A percentile compares a stretch with the other conserved stretches of the same genome.
These are phyloP conservation scores for Neotoxoptera formosana DNA, from an alignment of 1,140 invertebrate genomes.

Conservation along the genomic window DNA sequence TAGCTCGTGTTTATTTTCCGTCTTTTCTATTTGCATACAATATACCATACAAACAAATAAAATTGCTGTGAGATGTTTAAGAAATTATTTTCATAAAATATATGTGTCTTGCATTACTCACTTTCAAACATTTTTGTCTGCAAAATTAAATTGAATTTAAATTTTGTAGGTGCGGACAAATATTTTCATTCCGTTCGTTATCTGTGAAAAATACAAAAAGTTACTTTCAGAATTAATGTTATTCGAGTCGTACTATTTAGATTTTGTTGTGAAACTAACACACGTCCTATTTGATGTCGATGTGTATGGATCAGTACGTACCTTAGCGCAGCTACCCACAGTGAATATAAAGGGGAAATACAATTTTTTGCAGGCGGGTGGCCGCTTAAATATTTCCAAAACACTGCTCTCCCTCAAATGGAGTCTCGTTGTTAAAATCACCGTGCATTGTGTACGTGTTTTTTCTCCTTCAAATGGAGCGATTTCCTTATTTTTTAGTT, in stretches of 20 bases:
- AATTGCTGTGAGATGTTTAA: neutral
- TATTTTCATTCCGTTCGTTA: neutral
- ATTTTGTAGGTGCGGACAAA: neutral
- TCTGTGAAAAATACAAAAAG: neutral
- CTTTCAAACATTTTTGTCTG: neutral
- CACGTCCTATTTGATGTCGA: neutral
- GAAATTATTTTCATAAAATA: neutral
- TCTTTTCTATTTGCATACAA: neutral
- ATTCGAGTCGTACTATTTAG: neutral
- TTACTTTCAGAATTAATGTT: neutral
- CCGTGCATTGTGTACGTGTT: neutral
- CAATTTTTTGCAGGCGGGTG: neutral
- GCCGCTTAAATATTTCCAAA: neutral
- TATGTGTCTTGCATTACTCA: neutral
- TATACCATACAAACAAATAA: neutral
- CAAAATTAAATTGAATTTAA: too few relatives aligned
- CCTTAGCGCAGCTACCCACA: neutral
- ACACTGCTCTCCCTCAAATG: neutral
- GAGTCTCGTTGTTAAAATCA: conserved; percentile 28
- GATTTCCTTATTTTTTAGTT: neutral
- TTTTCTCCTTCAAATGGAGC: neutral
- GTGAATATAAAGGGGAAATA: neutral
- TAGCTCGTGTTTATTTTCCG: neutral
- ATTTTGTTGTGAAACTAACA: neutral
- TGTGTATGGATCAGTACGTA: neutral